Evolutionary conservation across 1,140 invertebrate species (phyloP).

Genomic region (Pachyrhynchus sulphureomaculatus): DNA sequence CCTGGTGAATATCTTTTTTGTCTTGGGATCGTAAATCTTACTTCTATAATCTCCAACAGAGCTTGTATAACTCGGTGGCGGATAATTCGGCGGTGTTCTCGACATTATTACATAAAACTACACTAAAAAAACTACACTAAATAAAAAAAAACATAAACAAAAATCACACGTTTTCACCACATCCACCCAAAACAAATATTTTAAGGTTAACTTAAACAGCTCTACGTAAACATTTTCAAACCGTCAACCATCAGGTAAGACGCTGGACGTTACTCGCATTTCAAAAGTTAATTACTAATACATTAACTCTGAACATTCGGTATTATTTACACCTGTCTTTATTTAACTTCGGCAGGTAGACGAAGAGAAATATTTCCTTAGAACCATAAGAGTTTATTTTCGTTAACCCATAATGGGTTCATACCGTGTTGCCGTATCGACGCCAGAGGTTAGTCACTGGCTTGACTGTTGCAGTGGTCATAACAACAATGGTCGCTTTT

Average conservation of each 20-base stretch:
- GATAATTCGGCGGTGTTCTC: not conserved
- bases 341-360: not conserved
- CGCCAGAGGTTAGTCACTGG: not conserved
- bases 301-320: not conserved
- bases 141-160: not conserved
- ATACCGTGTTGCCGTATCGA: not conserved
- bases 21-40: slow-evolving; percentile 69
- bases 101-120: not conserved
- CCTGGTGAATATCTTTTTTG: slow-evolving; percentile 67
- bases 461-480: not conserved
- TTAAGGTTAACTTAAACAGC: slow-evolving; percentile 3
- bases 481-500: not conserved
- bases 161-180: not conserved
- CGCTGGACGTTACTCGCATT: not conserved
- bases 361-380: not conserved
- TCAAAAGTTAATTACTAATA: not conserved
- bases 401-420: not conserved
- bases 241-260: not conserved
- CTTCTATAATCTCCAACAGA: slow-evolving; percentile 31
- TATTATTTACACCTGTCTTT: not conserved
- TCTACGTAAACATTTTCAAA: not conserved
- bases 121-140: not conserved
- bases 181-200: slow-evolving; percentile 11
- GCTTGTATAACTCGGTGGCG: not conserved
- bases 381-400: not conserved